A percentile compares a stretch with the other conserved stretches of the same genome.
phyloP scores from a whole-genome alignment of 2,797 vertebrate genomes.

The Melanotaenia maccullochi region DNA sequence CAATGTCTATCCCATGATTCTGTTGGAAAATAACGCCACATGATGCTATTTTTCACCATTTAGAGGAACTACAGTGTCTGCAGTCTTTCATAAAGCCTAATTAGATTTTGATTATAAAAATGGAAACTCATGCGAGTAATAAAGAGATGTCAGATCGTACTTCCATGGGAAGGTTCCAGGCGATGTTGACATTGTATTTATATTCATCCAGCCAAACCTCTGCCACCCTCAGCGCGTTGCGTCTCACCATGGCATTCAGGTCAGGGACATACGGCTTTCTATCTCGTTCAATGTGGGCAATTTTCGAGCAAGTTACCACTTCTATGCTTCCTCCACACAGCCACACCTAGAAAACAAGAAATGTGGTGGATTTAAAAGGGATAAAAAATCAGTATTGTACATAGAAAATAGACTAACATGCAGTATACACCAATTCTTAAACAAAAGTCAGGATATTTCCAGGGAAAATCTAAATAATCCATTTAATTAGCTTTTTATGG shows the following conservation, averaged over 20 bases:
- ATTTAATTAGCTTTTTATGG: too few relatives aligned
- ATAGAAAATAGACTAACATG: neutral
- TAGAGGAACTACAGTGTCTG: neutral
- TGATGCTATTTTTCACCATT: neutral
- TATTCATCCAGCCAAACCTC: constrained; percentile 96
- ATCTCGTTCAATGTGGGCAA: constrained; percentile 91
- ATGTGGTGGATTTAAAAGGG: neutral
- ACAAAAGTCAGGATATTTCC: too few relatives aligned
- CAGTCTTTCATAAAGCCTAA: neutral
- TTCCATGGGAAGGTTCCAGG: constrained; percentile 90
- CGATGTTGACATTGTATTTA: constrained; percentile 91
- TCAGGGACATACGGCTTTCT: constrained; percentile 90
- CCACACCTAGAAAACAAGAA: constrained; percentile 83
- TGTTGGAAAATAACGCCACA: constrained; percentile 46
- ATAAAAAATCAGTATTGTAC: neutral
- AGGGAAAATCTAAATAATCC: too few relatives aligned
- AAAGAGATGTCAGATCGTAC: constrained; percentile 67
- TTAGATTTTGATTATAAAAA: neutral
- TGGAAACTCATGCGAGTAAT: neutral
- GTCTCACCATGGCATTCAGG: constrained; percentile 83
- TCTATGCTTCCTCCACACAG: constrained; percentile 95
- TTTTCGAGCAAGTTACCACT: constrained; percentile 92
- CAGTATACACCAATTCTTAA: too few relatives aligned
- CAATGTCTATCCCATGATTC: constrained; percentile 83
- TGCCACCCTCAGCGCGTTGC: constrained; percentile 91